These are phyloP conservation scores for Zaprionus africanus DNA, from an alignment of 1,140 invertebrate genomes.

Conservation along the genomic window DNA sequence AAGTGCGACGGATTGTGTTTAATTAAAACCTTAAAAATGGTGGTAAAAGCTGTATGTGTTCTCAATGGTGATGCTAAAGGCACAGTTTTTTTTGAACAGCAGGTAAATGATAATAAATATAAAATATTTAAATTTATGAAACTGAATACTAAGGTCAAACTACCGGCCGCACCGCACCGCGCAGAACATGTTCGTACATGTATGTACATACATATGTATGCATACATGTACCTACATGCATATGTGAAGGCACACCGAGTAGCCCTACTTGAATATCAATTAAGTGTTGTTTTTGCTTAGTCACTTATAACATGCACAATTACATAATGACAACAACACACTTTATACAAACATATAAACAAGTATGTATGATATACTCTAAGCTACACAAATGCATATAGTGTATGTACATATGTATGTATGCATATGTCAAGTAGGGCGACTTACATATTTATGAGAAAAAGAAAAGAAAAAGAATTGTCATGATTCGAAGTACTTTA, in stretches of 20 bases:
- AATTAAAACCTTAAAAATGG: constrained; percentile 74
- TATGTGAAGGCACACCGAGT: background rate
- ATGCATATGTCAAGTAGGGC: background rate
- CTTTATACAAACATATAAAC: background rate
- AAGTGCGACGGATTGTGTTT: constrained; percentile 10
- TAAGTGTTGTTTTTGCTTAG: constrained; percentile 49
- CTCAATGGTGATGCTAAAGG: constrained; percentile 93
- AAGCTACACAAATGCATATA: constrained; percentile 4
- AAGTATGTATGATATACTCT: constrained; percentile 1
- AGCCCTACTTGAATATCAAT: constrained; percentile 49
- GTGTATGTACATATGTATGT: background rate
- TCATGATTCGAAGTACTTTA: background rate
- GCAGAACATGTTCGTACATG: background rate
- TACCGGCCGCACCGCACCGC: constrained; percentile 46
- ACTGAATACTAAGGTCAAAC: constrained; percentile 55
- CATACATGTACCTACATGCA: background rate
- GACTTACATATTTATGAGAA: background rate
- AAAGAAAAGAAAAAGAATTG: background rate
- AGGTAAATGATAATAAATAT: constrained; percentile 85
- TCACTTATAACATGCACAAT: constrained; percentile 59
- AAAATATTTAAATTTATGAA: background rate
- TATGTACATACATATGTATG: background rate
- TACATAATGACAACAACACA: constrained; percentile 61
- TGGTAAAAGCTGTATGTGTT: constrained; percentile 93
- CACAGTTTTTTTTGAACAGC: constrained; percentile 91